Conservation (phyloP, 2,113 vertebrate species). For the Pontoporia blainvillei region DNA sequence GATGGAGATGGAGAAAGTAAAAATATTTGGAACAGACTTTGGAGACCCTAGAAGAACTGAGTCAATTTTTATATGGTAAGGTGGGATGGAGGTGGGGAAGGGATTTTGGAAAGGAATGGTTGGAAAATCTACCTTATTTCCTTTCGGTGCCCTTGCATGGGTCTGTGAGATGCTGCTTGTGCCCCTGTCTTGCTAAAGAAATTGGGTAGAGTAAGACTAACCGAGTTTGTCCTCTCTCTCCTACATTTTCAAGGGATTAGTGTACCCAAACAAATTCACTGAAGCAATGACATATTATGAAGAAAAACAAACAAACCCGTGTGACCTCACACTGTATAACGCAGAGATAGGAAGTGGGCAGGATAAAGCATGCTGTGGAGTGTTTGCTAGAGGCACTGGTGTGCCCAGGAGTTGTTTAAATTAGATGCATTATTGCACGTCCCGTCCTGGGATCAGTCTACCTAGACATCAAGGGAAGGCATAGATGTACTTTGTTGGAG, state of each 20-base stretch:
- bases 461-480: neutral
- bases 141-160: neutral
- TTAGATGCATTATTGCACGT: neutral
- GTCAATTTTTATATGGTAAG: neutral
- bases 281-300: neutral
- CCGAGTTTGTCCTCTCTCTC: neutral
- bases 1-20: neutral
- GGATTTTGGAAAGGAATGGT: neutral
- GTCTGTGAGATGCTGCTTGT: neutral
- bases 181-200: neutral
- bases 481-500: neutral
- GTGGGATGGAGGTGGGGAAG: neutral
- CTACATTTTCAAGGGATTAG: neutral
- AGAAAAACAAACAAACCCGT: neutral
- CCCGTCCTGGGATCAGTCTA: neutral
- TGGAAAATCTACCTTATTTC: neutral
- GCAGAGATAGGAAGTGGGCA: neutral
- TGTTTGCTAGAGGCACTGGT: neutral
- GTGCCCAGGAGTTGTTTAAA: neutral
- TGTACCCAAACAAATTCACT: neutral
- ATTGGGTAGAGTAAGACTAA: neutral
- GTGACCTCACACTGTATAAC: neutral
- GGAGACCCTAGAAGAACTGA: neutral
- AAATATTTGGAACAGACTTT: neutral
- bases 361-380: accelerated